Evolutionary conservation across 2,113 vertebrate species (phyloP), one percentile per base, ranked within the genome.

Genomic region (Carlito syrichta): DNA sequence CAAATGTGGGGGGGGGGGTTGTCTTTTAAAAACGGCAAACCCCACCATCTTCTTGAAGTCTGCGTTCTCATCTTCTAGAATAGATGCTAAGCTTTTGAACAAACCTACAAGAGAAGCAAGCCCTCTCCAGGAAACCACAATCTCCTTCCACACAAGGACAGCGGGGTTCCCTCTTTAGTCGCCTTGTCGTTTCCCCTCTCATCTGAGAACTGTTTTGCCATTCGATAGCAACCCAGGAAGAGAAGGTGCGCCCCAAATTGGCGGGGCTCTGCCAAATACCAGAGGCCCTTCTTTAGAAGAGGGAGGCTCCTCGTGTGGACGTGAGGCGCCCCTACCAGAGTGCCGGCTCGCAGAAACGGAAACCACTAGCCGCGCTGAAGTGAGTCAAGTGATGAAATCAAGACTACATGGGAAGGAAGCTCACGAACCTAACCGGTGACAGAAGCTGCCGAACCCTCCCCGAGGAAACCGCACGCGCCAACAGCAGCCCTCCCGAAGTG

Each of bases 351-450:
- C 95, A 94, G 86, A 93, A 97, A 91, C 97, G 98, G 97, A 98
- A 97, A 97, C 98, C 97, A 92, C 97, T 38, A 89, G 97, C 98
- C 27, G 91, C 62, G 84, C 93, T 16, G 32, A 95, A 97, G 95
- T 91, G 93, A 97, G 97, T 94, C 93, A 92, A 96, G 89, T 96
- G 98, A 97, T 97, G 97, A 98, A 97, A 97, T 86, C 92, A 76
- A 90, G 94, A 50, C 93, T 58, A 6, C 73, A 19, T 4, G 73
- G 82, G 91, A 82, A 96, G 97, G 97, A 96, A 96, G 97, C 97
- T 90, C 86, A 27, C 14, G 14, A 43, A 84, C 82, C 91, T 17
- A 52, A 54, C 91, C 23, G 88, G 91, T 52, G 86, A 92, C 94
- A 91, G 89, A 71, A 35, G 74, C 93, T 25, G 40, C 78, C 32